Base-by-base conservation (phyloP, 2,113 vertebrate genomes). In the Hippopotamus amphibius region DNA sequence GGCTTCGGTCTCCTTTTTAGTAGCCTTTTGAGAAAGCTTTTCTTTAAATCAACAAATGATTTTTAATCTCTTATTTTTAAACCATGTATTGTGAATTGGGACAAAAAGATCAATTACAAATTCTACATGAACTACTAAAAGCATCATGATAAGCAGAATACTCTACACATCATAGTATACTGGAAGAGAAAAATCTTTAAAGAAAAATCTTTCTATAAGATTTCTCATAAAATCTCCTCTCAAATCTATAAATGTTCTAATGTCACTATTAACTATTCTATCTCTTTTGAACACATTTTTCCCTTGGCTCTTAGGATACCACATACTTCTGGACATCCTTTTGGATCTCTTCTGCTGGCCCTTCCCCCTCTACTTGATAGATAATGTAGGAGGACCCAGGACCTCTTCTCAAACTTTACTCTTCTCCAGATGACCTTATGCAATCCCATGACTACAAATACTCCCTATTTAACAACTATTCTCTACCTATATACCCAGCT, bases 41-140 rank as follows among this genome's bases (percentile, higher is more conserved):
- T 53, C 33, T 74, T n/a, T 63, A 93, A 88, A 93, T 91, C 46
- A 86, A 95, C 63, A 88, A 66, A 66, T 66, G 13, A 24, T 93
- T 74, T 91, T 95, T 76, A 26, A 43, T 48, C 59, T 89, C 68
- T 83, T 68, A 87, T 12, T 55, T 88, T 89, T 43, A 93, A 33
- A 53, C 48, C 71, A 89, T 48, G 33, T 17, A 46, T 19, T 84
- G 28, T 95, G 33, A 74, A 77, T 41, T 88, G 57, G 48, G 43
- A 72, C 59, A 77, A 92, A 79, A 85, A 30, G 22, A 82, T 28
- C 21, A 16, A 92, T 72, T 72, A 74, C 80, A 91, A 80, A 55
- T 74, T 69, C 65, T 37, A 55, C 6, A 74, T 17, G 79, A 97
- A 93, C 41, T 81, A 76, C 16, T 50, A 7, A 83, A 89, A 93